Evolutionary conservation across 2,888 invertebrate genomes (phyloP).

Genomic region (Apantesis nais): DNA sequence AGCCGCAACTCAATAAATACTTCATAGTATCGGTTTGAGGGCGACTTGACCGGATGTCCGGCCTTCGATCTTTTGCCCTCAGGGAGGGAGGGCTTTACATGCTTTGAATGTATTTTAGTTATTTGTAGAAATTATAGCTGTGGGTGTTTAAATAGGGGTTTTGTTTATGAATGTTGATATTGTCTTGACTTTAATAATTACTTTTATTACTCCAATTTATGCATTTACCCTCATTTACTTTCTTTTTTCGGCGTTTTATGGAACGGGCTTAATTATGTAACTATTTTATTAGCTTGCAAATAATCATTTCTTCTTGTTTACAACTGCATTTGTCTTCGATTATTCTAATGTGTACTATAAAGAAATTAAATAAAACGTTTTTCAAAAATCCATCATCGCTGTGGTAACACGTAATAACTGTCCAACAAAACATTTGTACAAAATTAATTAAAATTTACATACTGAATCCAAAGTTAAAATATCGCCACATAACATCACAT

Average conservation of each 20-base stretch:
- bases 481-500: slow-evolving; percentile 51
- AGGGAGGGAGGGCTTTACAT: slow-evolving; percentile 63
- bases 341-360: not conserved
- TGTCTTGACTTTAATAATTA: slow-evolving; percentile 13
- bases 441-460: slow-evolving; percentile 45
- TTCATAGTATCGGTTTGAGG: slow-evolving; percentile 83
- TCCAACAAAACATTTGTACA: slow-evolving; percentile 27
- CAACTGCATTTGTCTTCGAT: not conserved
- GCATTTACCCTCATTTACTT: not conserved
- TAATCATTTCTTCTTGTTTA: not conserved
- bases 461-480: slow-evolving; percentile 42
- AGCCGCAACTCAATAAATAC: slow-evolving; percentile 85
- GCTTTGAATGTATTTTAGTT: slow-evolving; percentile 63
- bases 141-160: slow-evolving; percentile 40
- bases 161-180: slow-evolving; percentile 35
- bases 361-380: not conserved
- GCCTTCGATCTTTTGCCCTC: slow-evolving; percentile 80
- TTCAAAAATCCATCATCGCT: not conserved
- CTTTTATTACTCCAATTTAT: slow-evolving; percentile 2
- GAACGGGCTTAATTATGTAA: not conserved
- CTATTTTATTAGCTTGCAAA: not conserved
- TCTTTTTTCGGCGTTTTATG: not conserved
- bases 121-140: slow-evolving; percentile 58
- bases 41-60: slow-evolving; percentile 79
- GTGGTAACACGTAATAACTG: slow-evolving; percentile 1